Evolutionary conservation across 1,140 invertebrate genomes (phyloP), one percentile per base, ranked within the genome.

Genomic region (Agrypnia vestita): DNA sequence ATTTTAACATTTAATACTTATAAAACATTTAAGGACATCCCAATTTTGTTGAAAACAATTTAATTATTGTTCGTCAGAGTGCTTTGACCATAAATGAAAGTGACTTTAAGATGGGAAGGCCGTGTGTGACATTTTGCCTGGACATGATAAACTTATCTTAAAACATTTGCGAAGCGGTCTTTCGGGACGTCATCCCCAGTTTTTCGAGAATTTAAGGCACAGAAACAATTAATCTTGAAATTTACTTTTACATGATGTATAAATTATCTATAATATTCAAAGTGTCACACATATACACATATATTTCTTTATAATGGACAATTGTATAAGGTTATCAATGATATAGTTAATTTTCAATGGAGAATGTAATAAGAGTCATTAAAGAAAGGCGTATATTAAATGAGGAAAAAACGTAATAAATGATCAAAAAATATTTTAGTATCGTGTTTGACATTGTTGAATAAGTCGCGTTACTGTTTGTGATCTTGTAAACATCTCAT

Each of bases 391-490:
- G 49, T 69, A 69, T 71, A 71, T 71, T 71, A 49, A 71, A 71
- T 71, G 67, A 71, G 44, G 67, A 71, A 71, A 56, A 71, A 71
- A 71, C 67, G 49, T 71, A 49, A 64, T 21, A 78, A 78, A 69
- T 78, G 64, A 78, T 71, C 64, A 69, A 78, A 55, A 77, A 78
- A 78, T 78, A 78, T 78, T 78, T 78, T 78, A 78, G 76, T 69
- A 78, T 78, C 61, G 76, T 71, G 64, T 78, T 77, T 77, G 59
- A 77, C 75, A 77, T 51, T 78, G 76, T 78, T 55, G 64, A 43
- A 44, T 78, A 71, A 78, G 62, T 69, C 61, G 53, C 59, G 51
- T 56, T 78, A 78, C 76, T 69, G 76, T 78, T 69, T 78, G 62
- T 78, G 62, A 78, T 67, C 59, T 76, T 69, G 75, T 77, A 77